Evolutionary conservation across 2,797 vertebrate genomes (phyloP), one percentile per base, ranked within the genome.

Genomic region (Galago senegalensis): DNA sequence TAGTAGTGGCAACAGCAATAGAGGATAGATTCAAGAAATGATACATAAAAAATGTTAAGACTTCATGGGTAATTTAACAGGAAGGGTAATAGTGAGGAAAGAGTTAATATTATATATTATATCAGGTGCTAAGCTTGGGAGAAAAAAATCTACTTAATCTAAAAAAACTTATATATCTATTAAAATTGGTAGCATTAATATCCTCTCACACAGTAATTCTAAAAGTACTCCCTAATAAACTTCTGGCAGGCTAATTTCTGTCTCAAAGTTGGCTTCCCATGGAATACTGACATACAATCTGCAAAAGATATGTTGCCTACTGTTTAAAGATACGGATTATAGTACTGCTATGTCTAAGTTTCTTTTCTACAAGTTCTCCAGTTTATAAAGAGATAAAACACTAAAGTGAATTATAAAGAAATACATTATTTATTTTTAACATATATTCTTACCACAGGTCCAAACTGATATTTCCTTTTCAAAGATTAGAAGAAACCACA

Each of bases 351-450:
- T 56, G 29, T 89, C 3, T 58, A 82, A 69, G 13, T 91, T 95
- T 89, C 81, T 92, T 76, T 82, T 94, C 85, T 81, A n/a, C 13
- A 79, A 58, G 56, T 86, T 86, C 34, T 88, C 2, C 3, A 85
- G 18, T 83, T 96, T 84, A 46, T 73, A 93, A 87, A 88, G 16
- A 29, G 37, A 88, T 9, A 91, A 70, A 93, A 89, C 13, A 94
- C 27, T 89, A 86, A 58, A 4, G 56, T 96, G 89, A 86, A 84
- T 56, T 67, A 76, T 46, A 79, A 89, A 81, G 12, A 91, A 70
- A 87, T 58, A 76, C 1, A 93, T 10, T 72, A 89, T 23, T 85
- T 89, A 69, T 34, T 83, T 89, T 93, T 86, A 80, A 88, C 31
- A 80, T 79, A 79, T 18, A 63, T 53, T 92, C 46, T 87, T 92